Conservation (phyloP, 2,888 invertebrate species). For the Lasius platythorax region DNA sequence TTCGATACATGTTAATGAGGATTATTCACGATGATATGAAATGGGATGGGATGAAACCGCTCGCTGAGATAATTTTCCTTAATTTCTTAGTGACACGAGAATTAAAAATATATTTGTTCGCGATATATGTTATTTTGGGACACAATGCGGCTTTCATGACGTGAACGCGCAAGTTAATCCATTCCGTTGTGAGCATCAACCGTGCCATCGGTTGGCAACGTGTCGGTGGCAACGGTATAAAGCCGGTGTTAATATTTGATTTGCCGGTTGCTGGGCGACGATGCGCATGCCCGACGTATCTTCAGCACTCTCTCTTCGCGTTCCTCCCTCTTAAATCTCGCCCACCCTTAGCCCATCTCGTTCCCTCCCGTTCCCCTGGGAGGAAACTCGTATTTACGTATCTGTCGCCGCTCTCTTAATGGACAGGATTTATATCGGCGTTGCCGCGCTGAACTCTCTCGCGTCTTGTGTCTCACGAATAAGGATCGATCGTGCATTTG, state of each 20-base stretch:
- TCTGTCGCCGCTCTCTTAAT: slow-evolving; percentile 45
- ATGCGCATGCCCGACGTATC: slow-evolving; percentile 58
- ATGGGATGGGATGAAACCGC: neutral
- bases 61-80: neutral
- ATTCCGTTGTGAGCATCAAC: slow-evolving; percentile 21
- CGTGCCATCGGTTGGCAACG: slow-evolving; percentile 42
- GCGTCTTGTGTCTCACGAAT: slow-evolving; percentile 22
- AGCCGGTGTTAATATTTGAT: slow-evolving; percentile 66
- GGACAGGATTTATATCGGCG: slow-evolving; percentile 33
- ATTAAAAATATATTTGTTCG: slow-evolving; percentile 21
- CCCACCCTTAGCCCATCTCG: slow-evolving; percentile 15
- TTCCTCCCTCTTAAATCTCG: slow-evolving; percentile 45
- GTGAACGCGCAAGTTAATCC: slow-evolving; percentile 20
- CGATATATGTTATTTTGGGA: neutral
- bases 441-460: slow-evolving; percentile 9
- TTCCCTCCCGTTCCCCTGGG: neutral
- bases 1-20: neutral
- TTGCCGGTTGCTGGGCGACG: slow-evolving; percentile 64
- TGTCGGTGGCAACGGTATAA: slow-evolving; percentile 47
- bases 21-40: neutral
- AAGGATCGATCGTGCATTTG: slow-evolving; percentile 20
- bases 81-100: neutral
- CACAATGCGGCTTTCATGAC: neutral
- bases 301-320: slow-evolving; percentile 30
- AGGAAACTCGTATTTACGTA: slow-evolving; percentile 42